A percentile compares a stretch with the other conserved stretches of the same genome.
These are phyloP conservation scores for Euglossa dilemma DNA, from an alignment of 1,140 invertebrate genomes.

Conservation along the genomic window DNA sequence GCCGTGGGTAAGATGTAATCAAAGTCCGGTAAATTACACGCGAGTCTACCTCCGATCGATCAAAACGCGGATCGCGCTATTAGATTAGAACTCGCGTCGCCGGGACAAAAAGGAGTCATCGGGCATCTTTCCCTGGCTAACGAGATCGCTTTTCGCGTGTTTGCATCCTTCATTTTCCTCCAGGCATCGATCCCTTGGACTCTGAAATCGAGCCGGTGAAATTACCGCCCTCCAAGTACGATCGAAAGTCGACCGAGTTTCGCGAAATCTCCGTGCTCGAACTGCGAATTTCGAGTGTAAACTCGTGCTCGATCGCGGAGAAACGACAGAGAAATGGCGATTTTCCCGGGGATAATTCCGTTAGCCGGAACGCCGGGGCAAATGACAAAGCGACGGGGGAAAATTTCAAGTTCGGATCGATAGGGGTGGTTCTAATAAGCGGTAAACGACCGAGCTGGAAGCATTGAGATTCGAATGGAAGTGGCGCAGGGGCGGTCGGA, in stretches of 20 bases:
- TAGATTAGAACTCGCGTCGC: not conserved
- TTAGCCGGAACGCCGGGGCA: too few relatives aligned
- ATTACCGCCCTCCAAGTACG: not conserved
- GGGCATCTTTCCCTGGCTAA: slow-evolving; percentile 22
- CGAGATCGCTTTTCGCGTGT: not conserved
- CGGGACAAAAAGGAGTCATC: not conserved
- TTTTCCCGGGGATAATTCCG: too few relatives aligned
- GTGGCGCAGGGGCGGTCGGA: not conserved
- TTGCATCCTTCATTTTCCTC: not conserved
- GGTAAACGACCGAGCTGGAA: too few relatives aligned
- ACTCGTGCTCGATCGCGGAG: too few relatives aligned
- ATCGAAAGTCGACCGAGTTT: not conserved
- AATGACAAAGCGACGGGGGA: too few relatives aligned
- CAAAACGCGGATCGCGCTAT: slow-evolving; percentile 15
- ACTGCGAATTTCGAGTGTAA: too few relatives aligned
- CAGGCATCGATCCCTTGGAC: not conserved
- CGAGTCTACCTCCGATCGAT: slow-evolving; percentile 23
- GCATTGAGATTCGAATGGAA: too few relatives aligned
- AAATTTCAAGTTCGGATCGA: too few relatives aligned
- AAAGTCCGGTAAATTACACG: slow-evolving; percentile 28
- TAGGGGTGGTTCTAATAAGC: too few relatives aligned
- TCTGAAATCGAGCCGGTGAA: not conserved
- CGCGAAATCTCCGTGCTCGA: too few relatives aligned
- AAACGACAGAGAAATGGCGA: too few relatives aligned
- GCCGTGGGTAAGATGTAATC: slow-evolving; percentile 32